Evolutionary conservation across 2,797 vertebrate genomes (phyloP).

Genomic region (Okamejei kenojei): DNA sequence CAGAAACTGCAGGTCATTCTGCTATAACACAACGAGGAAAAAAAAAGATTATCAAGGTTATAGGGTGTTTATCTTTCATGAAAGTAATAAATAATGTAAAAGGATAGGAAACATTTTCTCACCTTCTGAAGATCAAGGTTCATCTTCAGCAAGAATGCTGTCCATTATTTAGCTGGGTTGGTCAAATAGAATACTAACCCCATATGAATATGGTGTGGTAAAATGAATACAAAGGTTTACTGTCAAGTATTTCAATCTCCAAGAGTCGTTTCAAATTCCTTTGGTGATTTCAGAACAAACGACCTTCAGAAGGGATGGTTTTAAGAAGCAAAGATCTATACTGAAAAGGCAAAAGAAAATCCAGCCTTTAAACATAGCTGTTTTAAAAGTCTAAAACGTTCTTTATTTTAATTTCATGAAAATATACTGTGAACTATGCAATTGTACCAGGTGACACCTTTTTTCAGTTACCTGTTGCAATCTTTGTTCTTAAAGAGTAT

Average conservation of each 20-base stretch:
- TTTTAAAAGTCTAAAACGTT: neutral
- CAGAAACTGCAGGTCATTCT: neutral
- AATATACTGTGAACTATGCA: too few relatives aligned
- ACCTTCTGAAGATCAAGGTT: neutral
- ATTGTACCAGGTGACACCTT: too few relatives aligned
- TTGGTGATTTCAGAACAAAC: neutral
- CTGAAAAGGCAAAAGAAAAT: neutral
- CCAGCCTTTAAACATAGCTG: neutral
- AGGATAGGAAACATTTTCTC: neutral
- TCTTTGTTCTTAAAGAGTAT: too few relatives aligned
- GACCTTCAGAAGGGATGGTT: neutral
- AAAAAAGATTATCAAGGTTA: neutral
- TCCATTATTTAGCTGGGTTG: neutral
- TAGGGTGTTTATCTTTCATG: neutral
- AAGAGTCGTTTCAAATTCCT: neutral
- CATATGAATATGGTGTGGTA: neutral
- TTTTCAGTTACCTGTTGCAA: too few relatives aligned
- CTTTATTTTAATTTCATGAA: neutral
- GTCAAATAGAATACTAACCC: neutral
- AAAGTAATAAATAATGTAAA: neutral
- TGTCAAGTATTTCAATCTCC: constrained; percentile 10
- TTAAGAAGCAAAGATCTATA: neutral
- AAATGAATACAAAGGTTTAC: neutral
- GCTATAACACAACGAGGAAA: neutral
- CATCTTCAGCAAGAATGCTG: constrained; percentile 10